Percentiles rank a stretch among this genome's conserved stretches.
phyloP scores from a whole-genome alignment of 2,113 vertebrate species.

The Macquaria australasica region DNA sequence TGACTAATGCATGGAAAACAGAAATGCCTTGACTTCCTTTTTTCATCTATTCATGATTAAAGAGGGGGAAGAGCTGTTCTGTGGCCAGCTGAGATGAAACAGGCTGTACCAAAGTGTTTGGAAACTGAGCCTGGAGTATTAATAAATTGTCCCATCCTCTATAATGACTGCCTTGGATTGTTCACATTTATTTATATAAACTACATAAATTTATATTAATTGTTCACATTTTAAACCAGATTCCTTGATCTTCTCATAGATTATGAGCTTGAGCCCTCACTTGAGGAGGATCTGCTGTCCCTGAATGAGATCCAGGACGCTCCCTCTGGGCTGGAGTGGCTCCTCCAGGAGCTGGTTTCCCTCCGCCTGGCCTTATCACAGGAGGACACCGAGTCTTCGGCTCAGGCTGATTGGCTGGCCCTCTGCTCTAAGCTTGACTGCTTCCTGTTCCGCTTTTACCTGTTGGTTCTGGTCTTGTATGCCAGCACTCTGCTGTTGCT shows the following conservation, averaged over 20 bases:
- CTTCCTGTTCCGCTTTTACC: slow-evolving; percentile 87
- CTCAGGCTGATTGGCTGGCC: slow-evolving; percentile 83
- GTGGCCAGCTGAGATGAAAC: neutral
- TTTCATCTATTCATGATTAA: neutral
- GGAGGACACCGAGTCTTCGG: slow-evolving; percentile 73
- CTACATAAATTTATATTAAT: neutral
- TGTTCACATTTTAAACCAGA: too few relatives aligned
- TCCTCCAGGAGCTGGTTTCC: slow-evolving; percentile 84
- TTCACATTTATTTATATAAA: neutral
- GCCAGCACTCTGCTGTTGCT: slow-evolving; percentile 84
- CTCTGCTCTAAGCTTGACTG: slow-evolving; percentile 87
- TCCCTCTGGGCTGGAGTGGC: slow-evolving; percentile 78
- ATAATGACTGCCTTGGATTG: neutral
- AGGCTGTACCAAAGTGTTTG: neutral
- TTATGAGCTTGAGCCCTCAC: slow-evolving; percentile 77
- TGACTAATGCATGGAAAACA: neutral
- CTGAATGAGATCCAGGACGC: slow-evolving; percentile 68
- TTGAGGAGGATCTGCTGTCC: slow-evolving; percentile 82
- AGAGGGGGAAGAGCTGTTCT: neutral
- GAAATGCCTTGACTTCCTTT: neutral
- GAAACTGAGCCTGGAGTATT: neutral
- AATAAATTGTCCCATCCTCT: neutral
- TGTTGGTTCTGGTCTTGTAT: slow-evolving; percentile 83
- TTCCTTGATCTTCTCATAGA: slow-evolving; percentile 59
- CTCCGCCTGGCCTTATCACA: slow-evolving; percentile 81